phyloP scores from a whole-genome alignment of 2,888 invertebrate genomes.

The Caenorhabditis plicata region DNA sequence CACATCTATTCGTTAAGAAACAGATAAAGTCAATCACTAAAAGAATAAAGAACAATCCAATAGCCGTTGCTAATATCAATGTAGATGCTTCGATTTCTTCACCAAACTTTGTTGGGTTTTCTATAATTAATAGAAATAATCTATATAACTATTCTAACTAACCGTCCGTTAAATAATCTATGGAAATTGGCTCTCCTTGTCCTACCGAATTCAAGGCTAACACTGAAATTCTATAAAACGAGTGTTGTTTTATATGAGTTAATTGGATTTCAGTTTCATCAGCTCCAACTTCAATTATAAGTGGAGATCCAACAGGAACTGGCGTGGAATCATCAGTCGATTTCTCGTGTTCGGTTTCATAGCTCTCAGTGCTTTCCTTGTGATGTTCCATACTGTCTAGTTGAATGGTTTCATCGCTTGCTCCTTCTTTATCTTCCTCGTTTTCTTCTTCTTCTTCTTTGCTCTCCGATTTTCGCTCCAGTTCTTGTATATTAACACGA shows the following conservation, averaged over 20 bases:
- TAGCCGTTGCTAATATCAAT: neutral
- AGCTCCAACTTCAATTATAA: conserved; percentile 14
- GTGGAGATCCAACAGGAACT: conserved; percentile 5
- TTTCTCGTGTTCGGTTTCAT: neutral
- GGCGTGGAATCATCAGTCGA: neutral
- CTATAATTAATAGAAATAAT: conserved; percentile 6
- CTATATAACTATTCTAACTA: neutral
- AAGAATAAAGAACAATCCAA: conserved; percentile 75
- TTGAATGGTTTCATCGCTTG: neutral
- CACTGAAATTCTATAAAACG: conserved; percentile 81
- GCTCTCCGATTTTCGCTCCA: conserved; percentile 9
- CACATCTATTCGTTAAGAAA: conserved; percentile 74
- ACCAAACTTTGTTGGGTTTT: conserved; percentile 10
- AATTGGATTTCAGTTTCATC: conserved; percentile 30
- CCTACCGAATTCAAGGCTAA: conserved; percentile 84
- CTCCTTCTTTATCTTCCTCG: conserved; percentile 1
- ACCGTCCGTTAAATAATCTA: conserved; percentile 71
- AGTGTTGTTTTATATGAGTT: conserved; percentile 75
- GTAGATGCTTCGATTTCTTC: conserved; percentile 3
- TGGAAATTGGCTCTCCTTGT: conserved; percentile 77
- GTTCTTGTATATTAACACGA: conserved; percentile 29
- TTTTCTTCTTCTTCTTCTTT: neutral
- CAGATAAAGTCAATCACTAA: conserved; percentile 80
- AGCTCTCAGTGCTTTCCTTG: neutral
- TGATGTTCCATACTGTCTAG: neutral